Evolutionary conservation across 2,797 vertebrate species (phyloP).

Genomic region (Ptychadena robeensis): DNA sequence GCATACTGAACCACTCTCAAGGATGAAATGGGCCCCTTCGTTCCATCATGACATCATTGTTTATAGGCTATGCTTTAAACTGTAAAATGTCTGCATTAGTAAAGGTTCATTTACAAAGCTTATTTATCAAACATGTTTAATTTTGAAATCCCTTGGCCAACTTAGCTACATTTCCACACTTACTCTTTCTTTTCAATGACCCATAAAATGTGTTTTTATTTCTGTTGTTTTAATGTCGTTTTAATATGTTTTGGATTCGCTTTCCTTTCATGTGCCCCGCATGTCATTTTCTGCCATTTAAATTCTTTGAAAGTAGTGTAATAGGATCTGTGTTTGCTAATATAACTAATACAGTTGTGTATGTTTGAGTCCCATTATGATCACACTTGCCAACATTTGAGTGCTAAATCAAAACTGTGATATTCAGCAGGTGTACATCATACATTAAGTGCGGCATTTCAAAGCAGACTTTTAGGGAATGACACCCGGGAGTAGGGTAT

Average conservation of each 20-base stretch:
- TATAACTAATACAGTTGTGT: neutral
- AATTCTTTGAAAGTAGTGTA: neutral
- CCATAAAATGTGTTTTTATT: conserved; percentile 31
- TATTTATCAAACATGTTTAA: conserved; percentile 53
- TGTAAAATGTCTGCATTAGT: conserved; percentile 60
- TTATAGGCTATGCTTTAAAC: conserved; percentile 46
- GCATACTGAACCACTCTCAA: conserved; percentile 20
- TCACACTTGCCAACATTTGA: conserved; percentile 8
- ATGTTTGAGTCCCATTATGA: conserved; percentile 8
- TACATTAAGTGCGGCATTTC: neutral
- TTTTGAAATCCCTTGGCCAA: conserved; percentile 45
- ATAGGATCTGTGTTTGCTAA: neutral
- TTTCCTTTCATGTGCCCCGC: neutral
- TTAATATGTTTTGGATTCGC: conserved; percentile 21
- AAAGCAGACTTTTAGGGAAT: neutral
- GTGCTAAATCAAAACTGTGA: neutral
- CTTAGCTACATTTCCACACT: conserved; percentile 43
- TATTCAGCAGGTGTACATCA: neutral
- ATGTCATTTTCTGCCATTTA: neutral
- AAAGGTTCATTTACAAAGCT: conserved; percentile 56
- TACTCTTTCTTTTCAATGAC: conserved; percentile 33
- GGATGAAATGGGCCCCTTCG: conserved; percentile 44
- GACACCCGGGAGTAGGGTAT: neutral
- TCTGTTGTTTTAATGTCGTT: conserved; percentile 1
- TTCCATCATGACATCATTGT: conserved; percentile 56